Conservation (phyloP, 2,888 invertebrate genomes). For the Drosophila emarginata region DNA sequence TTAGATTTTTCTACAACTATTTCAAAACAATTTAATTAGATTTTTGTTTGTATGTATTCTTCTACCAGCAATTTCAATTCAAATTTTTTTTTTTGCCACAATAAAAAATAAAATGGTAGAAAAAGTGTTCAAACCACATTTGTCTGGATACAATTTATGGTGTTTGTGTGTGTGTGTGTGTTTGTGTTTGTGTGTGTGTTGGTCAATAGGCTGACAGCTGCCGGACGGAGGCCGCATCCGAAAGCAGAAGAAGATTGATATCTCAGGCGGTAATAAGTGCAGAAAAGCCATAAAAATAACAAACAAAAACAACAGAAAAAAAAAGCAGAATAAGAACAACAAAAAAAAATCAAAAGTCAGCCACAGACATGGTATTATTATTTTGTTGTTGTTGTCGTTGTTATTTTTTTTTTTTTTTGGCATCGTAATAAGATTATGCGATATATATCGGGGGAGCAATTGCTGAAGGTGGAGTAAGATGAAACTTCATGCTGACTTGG, state of each 20-base stretch:
- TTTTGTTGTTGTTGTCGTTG: not conserved
- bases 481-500: conserved; percentile 52
- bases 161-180: not conserved
- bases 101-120: not conserved
- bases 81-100: no score
- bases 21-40: no score
- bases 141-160: not conserved
- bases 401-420: conserved; percentile 33
- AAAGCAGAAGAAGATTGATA: conserved; percentile 45
- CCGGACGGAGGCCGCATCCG: conserved; percentile 20
- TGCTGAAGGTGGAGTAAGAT: conserved; percentile 29
- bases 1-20: no score
- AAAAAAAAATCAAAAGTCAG: conserved; percentile 42
- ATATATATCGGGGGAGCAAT: conserved; percentile 20
- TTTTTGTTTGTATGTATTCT: no score
- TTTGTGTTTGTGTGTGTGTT: conserved; percentile 20
- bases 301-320: conserved; percentile 23
- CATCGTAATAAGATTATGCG: conserved; percentile 70
- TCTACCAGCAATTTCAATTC: no score
- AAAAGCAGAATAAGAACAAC: conserved; percentile 22
- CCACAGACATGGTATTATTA: conserved; percentile 19
- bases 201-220: conserved; percentile 55
- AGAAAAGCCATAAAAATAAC: conserved; percentile 55
- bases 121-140: conserved; percentile 24
- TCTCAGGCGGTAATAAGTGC: conserved; percentile 55